Conservation (phyloP, 2,113 vertebrate genomes). For the Oncorhynchus clarkii region DNA sequence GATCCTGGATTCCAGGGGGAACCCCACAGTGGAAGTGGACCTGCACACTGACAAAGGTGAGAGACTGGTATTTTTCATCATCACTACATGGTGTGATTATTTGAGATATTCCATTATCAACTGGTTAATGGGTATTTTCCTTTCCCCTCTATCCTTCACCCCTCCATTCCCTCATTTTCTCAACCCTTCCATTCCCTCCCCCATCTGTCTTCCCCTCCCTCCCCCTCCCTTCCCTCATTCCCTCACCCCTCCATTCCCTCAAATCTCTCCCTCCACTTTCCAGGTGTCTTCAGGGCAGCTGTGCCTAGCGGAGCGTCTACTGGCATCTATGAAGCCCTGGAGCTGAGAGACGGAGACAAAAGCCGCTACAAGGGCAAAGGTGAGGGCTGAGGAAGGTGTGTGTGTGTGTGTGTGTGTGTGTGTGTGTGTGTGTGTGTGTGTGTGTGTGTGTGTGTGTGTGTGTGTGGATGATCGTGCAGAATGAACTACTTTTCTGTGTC, state of each 20-base stretch:
- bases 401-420: background rate
- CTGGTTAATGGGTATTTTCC: too few relatives aligned
- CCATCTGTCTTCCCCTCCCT: too few relatives aligned
- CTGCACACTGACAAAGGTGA: slow-evolving; percentile 86
- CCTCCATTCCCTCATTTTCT: too few relatives aligned
- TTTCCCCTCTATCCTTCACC: too few relatives aligned
- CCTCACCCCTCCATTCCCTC: background rate
- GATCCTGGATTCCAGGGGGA: slow-evolving; percentile 87
- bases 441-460: too few relatives aligned
- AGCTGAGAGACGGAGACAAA: slow-evolving; percentile 89
- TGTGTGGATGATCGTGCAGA: too few relatives aligned
- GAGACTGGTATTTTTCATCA: background rate
- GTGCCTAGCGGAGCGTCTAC: slow-evolving; percentile 90
- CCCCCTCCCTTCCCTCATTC: background rate
- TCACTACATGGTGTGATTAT: too few relatives aligned
- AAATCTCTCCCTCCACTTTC: background rate
- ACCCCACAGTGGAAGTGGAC: slow-evolving; percentile 84
- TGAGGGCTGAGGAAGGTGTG: slow-evolving; percentile 37
- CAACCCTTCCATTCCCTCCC: too few relatives aligned
- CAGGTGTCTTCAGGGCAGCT: slow-evolving; percentile 88
- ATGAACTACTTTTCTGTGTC: slow-evolving; percentile 1
- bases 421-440: too few relatives aligned
- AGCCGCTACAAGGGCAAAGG: slow-evolving; percentile 91
- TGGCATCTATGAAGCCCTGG: slow-evolving; percentile 89
- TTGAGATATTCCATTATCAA: too few relatives aligned